Percentiles rank a stretch among this genome's conserved stretches.
Conservation (phyloP, 2,113 vertebrate genomes). For the Strix uralensis region DNA sequence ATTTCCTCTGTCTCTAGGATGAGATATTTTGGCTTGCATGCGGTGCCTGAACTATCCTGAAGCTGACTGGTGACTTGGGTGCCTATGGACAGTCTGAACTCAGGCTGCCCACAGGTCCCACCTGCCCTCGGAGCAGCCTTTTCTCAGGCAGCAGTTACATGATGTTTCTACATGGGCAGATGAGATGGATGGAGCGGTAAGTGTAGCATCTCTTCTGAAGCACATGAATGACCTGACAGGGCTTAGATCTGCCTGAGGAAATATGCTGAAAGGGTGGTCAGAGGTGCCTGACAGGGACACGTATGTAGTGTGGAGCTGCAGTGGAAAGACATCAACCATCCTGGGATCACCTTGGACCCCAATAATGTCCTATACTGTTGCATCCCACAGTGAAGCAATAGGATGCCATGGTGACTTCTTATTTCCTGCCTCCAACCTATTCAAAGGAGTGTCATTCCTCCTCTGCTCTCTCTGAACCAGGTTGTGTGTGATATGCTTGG, state of each 20-base stretch:
- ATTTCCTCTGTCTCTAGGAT: background rate
- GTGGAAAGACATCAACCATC: background rate
- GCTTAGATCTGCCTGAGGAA: background rate
- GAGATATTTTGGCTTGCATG: background rate
- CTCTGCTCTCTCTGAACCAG: background rate
- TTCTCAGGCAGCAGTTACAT: background rate
- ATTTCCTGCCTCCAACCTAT: background rate
- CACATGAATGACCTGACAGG: background rate
- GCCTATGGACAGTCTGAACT: background rate
- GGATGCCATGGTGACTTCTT: background rate
- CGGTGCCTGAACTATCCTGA: background rate
- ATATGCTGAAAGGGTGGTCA: background rate
- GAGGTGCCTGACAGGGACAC: background rate
- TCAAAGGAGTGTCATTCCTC: background rate
- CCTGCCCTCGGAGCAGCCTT: background rate
- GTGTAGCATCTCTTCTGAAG: background rate
- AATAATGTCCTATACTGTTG: background rate
- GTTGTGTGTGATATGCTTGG: rapidly evolving
- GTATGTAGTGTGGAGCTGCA: rapidly evolving
- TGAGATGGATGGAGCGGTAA: background rate
- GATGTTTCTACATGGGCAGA: background rate
- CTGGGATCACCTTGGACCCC: background rate
- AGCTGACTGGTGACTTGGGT: background rate
- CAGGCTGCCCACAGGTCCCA: background rate
- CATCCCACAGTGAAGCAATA: background rate